Evolutionary conservation across 2,888 invertebrate genomes (phyloP).

Genomic region (Micoletzkya japonica): DNA sequence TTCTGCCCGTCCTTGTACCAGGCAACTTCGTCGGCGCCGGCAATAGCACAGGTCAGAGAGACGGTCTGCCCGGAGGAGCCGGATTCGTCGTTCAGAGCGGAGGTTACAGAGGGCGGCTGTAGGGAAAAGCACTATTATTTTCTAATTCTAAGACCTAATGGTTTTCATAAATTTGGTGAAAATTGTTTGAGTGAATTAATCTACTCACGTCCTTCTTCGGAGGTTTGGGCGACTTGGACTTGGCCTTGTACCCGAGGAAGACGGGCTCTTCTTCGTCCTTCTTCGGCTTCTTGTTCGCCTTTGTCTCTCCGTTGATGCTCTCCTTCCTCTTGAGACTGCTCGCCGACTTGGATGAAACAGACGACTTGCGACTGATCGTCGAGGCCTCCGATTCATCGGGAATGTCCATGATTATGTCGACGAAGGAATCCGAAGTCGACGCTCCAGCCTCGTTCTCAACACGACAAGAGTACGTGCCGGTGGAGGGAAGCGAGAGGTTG

Average conservation of each 20-base stretch:
- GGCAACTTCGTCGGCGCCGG: conserved; percentile 24
- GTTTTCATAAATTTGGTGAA: no score
- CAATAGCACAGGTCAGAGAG: conserved; percentile 40
- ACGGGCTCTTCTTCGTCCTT: conserved; percentile 11
- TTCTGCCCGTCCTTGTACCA: conserved; percentile 24
- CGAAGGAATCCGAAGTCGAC: conserved; percentile 35
- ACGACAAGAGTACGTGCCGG: conserved; percentile 66
- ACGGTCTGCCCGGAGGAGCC: conserved; percentile 48
- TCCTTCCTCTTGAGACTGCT: conserved; percentile 29
- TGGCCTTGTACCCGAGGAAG: not conserved
- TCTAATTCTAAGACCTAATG: no score
- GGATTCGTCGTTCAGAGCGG: conserved; percentile 48
- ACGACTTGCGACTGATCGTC: not conserved
- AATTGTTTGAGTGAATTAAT: no score
- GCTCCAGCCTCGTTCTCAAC: conserved; percentile 65
- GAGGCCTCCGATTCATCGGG: not conserved
- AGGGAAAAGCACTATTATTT: not conserved
- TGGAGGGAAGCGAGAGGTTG: conserved; percentile 58
- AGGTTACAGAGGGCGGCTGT: conserved; percentile 28
- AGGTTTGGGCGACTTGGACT: not conserved
- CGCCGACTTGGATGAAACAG: conserved; percentile 29
- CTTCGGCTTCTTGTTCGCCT: conserved; percentile 10
- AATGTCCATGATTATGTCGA: conserved; percentile 18
- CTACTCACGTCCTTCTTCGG: not conserved
- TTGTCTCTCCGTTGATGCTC: conserved; percentile 13